Percentiles rank a stretch among this genome's conserved stretches.
phyloP scores from a whole-genome alignment of 1,140 invertebrate genomes.

The Samia ricini region DNA sequence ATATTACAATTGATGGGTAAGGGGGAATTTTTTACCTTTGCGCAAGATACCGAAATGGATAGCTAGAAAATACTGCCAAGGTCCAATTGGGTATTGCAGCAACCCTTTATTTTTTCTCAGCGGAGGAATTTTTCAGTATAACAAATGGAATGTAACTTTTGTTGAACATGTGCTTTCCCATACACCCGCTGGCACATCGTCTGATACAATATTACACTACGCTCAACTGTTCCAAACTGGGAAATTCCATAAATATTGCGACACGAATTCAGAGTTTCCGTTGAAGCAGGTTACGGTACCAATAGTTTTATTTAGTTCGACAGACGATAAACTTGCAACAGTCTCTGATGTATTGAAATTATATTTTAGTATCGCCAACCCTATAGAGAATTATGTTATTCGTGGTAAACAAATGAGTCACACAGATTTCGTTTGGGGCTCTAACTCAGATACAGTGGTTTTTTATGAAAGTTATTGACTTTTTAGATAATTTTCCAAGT shows the following conservation, averaged over 20 bases:
- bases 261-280: slow-evolving; percentile 80
- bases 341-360: slow-evolving; percentile 50
- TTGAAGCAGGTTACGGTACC: slow-evolving; percentile 80
- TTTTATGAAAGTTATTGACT: slow-evolving; percentile 47
- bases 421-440: slow-evolving; percentile 55
- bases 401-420: slow-evolving; percentile 44
- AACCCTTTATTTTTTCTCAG: slow-evolving; percentile 81
- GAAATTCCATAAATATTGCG: slow-evolving; percentile 82
- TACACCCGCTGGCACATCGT: slow-evolving; percentile 87
- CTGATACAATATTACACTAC: slow-evolving; percentile 85
- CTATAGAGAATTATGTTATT: slow-evolving; percentile 51
- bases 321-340: slow-evolving; percentile 85
- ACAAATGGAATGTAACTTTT: slow-evolving; percentile 75
- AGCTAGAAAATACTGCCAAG: slow-evolving; percentile 78
- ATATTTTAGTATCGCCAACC: slow-evolving; percentile 43
- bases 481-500: slow-evolving; percentile 32
- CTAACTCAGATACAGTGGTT: slow-evolving; percentile 32
- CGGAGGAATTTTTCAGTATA: slow-evolving; percentile 81
- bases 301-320: slow-evolving; percentile 81
- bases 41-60: slow-evolving; percentile 78
- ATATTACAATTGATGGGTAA: slow-evolving; percentile 77
- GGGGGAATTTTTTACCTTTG: slow-evolving; percentile 81
- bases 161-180: slow-evolving; percentile 75
- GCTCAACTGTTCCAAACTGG: slow-evolving; percentile 79
- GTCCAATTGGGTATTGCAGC: slow-evolving; percentile 77